Percentiles rank a stretch among this genome's conserved stretches.
Conservation (phyloP, 2,888 invertebrate genomes). For the Agrochola circellaris region DNA sequence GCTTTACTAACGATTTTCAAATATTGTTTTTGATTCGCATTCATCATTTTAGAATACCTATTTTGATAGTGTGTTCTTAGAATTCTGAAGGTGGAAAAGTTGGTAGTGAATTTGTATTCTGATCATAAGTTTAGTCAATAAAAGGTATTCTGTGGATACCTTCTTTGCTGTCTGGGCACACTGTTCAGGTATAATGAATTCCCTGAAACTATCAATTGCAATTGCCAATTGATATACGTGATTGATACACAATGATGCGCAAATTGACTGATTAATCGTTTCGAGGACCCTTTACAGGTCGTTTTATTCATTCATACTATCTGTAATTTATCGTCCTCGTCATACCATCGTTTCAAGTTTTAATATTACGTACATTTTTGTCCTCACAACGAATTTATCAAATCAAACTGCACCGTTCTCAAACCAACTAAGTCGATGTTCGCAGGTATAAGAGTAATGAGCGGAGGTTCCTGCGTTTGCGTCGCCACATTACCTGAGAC, state of each 20-base stretch:
- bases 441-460: slow-evolving; percentile 41
- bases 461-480: slow-evolving; percentile 52
- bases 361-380: too few species aligned
- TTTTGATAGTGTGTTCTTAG: background rate
- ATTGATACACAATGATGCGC: background rate
- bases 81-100: background rate
- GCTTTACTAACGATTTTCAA: background rate
- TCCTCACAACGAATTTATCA: slow-evolving; percentile 18
- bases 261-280: too few species aligned
- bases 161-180: background rate
- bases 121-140: background rate
- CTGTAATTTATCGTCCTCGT: background rate
- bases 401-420: slow-evolving; percentile 10
- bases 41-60: background rate
- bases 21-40: slow-evolving; percentile 21
- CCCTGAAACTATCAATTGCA: background rate
- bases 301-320: background rate
- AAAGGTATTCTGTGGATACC: background rate
- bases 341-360: background rate
- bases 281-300: too few species aligned
- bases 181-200: background rate
- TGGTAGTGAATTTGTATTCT: background rate
- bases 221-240: background rate
- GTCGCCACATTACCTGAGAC: slow-evolving; percentile 46
- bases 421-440: slow-evolving; percentile 23